These are phyloP conservation scores for Lysiphlebus fabarum DNA, from an alignment of 1,140 invertebrate genomes.

Conservation along the genomic window DNA sequence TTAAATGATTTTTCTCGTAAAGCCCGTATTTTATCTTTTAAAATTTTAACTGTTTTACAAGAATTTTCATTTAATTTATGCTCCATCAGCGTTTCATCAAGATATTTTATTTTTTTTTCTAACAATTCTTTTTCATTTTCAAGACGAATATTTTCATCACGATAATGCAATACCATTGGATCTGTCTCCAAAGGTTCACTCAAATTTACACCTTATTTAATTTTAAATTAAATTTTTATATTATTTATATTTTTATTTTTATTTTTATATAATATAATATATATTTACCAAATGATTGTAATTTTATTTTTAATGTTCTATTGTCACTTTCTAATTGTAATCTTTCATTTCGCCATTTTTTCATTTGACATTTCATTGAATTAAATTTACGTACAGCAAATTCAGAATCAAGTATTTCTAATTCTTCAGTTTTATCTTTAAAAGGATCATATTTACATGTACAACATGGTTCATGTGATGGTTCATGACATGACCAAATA, in stretches of 20 bases:
- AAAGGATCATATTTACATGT: slow-evolving; percentile 40
- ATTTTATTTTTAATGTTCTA: slow-evolving; percentile 39
- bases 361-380: slow-evolving; percentile 48
- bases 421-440: slow-evolving; percentile 35
- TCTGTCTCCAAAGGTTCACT: slow-evolving; percentile 37
- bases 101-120: slow-evolving; percentile 39
- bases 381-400: slow-evolving; percentile 43
- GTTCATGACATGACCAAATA: slow-evolving; percentile 23
- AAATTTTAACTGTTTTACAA: slow-evolving; percentile 31
- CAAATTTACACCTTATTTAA: slow-evolving; percentile 33
- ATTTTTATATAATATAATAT: too few species aligned
- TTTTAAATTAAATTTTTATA: too few species aligned
- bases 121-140: slow-evolving; percentile 36
- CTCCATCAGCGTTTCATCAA: slow-evolving; percentile 40
- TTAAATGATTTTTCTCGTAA: slow-evolving; percentile 30
- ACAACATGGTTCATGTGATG: slow-evolving; percentile 35
- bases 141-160: slow-evolving; percentile 40
- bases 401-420: slow-evolving; percentile 38
- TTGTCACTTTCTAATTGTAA: slow-evolving; percentile 42
- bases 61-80: slow-evolving; percentile 35
- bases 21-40: slow-evolving; percentile 35
- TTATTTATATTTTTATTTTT: too few species aligned
- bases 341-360: slow-evolving; percentile 43
- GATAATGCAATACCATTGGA: slow-evolving; percentile 40
- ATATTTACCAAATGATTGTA: slow-evolving; percentile 38